Conservation (phyloP, 2,797 vertebrate genomes). For the Eleutherodactylus coqui region DNA sequence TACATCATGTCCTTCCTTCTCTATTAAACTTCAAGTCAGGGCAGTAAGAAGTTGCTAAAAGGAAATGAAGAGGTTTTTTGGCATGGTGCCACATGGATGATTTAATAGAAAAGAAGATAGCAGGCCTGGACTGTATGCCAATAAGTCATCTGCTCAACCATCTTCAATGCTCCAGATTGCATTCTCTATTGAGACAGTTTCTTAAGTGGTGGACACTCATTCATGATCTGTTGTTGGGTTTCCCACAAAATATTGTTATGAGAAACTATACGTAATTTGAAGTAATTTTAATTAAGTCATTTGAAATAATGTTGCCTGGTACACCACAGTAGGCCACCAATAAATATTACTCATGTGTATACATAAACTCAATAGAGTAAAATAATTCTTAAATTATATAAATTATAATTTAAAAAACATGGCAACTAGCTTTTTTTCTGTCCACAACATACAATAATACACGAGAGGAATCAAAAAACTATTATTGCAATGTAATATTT, state of each 20-base stretch:
- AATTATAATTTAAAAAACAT: no score
- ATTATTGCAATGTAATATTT: background rate
- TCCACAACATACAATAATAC: background rate
- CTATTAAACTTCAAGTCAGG: constrained; percentile 84
- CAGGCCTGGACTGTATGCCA: constrained; percentile 75
- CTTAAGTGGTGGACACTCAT: constrained; percentile 17
- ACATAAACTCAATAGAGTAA: background rate
- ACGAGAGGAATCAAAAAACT: background rate
- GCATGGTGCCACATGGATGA: constrained; percentile 77
- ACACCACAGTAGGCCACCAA: background rate
- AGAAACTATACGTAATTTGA: background rate
- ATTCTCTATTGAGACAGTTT: background rate
- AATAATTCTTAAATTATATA: background rate
- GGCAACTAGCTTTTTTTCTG: background rate
- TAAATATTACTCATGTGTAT: background rate
- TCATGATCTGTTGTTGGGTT: constrained; percentile 15
- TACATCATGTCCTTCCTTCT: constrained; percentile 86
- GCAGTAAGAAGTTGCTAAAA: constrained; percentile 86
- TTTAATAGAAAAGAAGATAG: constrained; percentile 82
- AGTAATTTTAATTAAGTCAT: constrained; percentile 5
- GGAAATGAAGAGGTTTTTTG: constrained; percentile 85
- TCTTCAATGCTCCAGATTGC: constrained; percentile 17
- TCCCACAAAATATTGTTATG: constrained; percentile 17
- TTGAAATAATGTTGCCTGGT: background rate
- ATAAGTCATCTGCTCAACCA: constrained; percentile 63